These are phyloP conservation scores for Choloepus didactylus DNA, from an alignment of 2,797 vertebrate species.

Conservation along the genomic window DNA sequence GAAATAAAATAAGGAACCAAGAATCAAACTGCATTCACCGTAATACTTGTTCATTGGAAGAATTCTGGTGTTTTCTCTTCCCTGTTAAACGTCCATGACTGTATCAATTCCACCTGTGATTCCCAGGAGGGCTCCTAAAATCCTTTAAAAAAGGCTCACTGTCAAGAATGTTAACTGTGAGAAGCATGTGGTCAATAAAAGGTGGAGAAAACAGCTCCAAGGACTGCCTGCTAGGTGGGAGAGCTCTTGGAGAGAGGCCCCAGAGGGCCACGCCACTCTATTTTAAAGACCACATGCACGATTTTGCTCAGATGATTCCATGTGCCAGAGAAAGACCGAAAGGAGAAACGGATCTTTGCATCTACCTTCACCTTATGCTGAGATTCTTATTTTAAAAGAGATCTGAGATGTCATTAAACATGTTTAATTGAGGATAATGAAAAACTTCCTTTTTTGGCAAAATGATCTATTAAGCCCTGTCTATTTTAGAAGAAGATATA, in stretches of 20 bases:
- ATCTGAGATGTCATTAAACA: conserved; percentile 58
- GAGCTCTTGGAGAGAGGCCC: not conserved
- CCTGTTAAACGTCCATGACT: not conserved
- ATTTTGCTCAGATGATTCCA: not conserved
- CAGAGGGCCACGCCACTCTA: not conserved
- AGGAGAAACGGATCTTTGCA: not conserved
- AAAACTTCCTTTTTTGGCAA: conserved; percentile 74
- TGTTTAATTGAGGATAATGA: conserved; percentile 65
- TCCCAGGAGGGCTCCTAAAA: not conserved
- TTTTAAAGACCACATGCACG: not conserved
- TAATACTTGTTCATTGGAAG: not conserved
- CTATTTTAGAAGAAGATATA: conserved; percentile 80
- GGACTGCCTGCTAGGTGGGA: not conserved
- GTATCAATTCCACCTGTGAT: not conserved
- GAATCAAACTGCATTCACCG: not conserved
- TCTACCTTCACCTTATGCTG: not conserved
- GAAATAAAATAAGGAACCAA: conserved; percentile 9
- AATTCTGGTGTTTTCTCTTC: not conserved
- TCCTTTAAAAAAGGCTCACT: too few species aligned
- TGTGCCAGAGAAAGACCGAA: not conserved
- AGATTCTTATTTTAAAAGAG: conserved; percentile 42
- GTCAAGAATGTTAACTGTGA: not conserved
- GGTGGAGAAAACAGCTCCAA: not conserved
- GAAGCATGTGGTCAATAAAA: not conserved
- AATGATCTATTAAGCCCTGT: conserved; percentile 60